Percentiles rank a stretch among this genome's conserved stretches.
Conservation (phyloP, 2,113 vertebrate species). For the Plotosus lineatus region DNA sequence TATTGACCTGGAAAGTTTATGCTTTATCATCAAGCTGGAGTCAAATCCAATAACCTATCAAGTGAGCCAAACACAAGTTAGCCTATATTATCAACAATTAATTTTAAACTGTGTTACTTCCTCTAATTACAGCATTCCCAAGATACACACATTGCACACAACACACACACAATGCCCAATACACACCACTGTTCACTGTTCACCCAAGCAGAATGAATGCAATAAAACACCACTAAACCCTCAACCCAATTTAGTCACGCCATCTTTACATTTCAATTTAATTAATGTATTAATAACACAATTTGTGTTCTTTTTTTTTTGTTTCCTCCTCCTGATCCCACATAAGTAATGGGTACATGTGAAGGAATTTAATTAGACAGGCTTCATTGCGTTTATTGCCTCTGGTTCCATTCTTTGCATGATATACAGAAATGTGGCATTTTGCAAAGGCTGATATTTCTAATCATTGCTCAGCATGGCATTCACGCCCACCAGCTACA, state of each 20-base stretch:
- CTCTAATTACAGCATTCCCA: background rate
- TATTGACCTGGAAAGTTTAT: background rate
- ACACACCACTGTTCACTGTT: conserved; percentile 3
- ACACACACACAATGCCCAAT: background rate
- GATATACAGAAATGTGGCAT: conserved; percentile 65
- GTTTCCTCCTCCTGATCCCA: conserved; percentile 34
- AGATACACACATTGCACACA: background rate
- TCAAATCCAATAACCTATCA: background rate
- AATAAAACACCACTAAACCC: background rate
- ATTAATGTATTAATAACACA: conserved; percentile 53
- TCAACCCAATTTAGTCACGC: conserved; percentile 46
- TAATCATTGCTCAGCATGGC: conserved; percentile 59
- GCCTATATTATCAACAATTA: background rate
- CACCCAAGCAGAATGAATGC: conserved; percentile 41
- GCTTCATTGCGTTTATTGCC: conserved; percentile 59
- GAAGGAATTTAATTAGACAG: conserved; percentile 62
- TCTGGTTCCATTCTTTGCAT: conserved; percentile 53
- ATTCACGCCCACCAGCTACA: conserved; percentile 59
- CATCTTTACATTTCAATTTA: conserved; percentile 48
- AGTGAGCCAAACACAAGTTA: background rate
- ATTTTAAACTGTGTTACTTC: background rate
- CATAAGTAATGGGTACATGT: conserved; percentile 60
- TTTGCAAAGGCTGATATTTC: conserved; percentile 59
- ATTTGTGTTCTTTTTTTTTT: conserved; percentile 26
- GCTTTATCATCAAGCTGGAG: background rate